These are phyloP conservation scores for Naja naja DNA, from an alignment of 2,113 vertebrate genomes.

Conservation along the genomic window DNA sequence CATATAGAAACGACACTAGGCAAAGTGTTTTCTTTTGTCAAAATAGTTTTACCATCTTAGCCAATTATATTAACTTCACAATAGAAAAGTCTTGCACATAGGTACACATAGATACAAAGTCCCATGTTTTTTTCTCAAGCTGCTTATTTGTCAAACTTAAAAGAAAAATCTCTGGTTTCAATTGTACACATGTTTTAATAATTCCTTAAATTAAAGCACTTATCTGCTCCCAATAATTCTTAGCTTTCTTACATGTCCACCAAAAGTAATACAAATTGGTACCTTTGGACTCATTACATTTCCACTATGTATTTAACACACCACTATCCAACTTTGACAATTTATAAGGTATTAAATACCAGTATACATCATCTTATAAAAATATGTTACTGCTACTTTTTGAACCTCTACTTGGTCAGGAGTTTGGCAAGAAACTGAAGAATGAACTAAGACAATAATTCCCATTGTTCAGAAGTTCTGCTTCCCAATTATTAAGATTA, in stretches of 20 bases:
- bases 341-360: too few relatives aligned
- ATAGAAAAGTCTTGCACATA: background rate
- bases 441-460: background rate
- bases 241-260: background rate
- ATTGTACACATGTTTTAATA: background rate
- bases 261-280: too few relatives aligned
- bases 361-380: too few relatives aligned
- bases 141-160: background rate
- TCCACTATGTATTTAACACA: too few relatives aligned
- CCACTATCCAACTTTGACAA: too few relatives aligned
- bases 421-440: background rate
- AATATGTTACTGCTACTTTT: background rate
- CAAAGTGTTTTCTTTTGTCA: background rate
- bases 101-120: background rate
- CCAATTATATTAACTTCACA: background rate
- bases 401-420: background rate
- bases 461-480: background rate
- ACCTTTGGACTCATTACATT: too few relatives aligned
- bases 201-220: background rate
- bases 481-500: background rate
- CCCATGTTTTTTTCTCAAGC: background rate
- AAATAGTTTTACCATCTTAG: background rate
- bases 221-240: background rate
- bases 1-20: background rate
- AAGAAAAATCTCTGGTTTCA: background rate